Evolutionary conservation across 2,888 invertebrate genomes (phyloP).

Genomic region (Arenicola marina): DNA sequence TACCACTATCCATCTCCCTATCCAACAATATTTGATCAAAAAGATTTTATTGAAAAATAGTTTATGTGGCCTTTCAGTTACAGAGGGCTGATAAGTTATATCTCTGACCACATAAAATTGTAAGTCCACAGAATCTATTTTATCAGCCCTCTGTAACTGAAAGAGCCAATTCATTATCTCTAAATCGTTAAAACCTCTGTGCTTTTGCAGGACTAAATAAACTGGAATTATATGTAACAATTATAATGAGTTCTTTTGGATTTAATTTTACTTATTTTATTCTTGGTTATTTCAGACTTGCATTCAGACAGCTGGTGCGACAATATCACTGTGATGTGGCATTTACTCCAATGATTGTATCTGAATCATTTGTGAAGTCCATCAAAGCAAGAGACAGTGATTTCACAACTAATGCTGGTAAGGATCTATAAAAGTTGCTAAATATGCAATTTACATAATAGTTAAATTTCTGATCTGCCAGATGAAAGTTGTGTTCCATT

Average conservation of each 20-base stretch:
- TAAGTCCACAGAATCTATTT: no score
- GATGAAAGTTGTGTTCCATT: no score
- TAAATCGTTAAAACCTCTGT: background rate
- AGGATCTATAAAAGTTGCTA: background rate
- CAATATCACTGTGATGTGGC: constrained; percentile 85
- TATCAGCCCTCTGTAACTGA: no score
- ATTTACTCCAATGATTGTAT: constrained; percentile 96
- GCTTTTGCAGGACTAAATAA: background rate
- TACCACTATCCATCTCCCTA: no score
- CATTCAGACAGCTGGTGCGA: constrained; percentile 76
- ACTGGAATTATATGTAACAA: background rate
- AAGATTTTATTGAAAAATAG: no score
- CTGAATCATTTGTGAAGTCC: constrained; percentile 89
- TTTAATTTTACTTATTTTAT: no score
- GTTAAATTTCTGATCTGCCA: background rate
- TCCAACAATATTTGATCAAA: no score
- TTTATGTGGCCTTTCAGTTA: no score
- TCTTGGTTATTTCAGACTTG: constrained; percentile 68
- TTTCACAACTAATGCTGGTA: constrained; percentile 61
- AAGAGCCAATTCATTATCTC: no score
- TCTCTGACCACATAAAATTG: no score
- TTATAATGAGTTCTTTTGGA: background rate
- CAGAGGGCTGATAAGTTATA: no score
- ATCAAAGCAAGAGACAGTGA: constrained; percentile 75
- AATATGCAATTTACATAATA: background rate